Evolutionary conservation across 2,888 invertebrate species (phyloP), one percentile per base, ranked within the genome.

Genomic region (Cactoblastis cactorum): DNA sequence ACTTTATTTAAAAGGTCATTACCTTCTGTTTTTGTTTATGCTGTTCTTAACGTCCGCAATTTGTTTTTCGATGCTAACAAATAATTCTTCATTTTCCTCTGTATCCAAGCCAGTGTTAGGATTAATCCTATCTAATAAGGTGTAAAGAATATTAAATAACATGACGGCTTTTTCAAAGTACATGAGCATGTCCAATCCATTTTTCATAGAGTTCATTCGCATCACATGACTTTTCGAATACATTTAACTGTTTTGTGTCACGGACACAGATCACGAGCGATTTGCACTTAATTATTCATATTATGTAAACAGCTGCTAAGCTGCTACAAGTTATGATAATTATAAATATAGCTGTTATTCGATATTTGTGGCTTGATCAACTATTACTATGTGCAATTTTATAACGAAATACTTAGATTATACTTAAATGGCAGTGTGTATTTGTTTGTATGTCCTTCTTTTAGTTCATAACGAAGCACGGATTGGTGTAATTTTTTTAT

Each of bases 51-150:
- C 43, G 9, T 43, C 49, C 32, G 33, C 38, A 24, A 32, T 48
- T 47, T 33, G 45, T 45, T 19, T 19, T 14, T 17, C 38, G 35
- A 17, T 45, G 50, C 50, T 35, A 52, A 49, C 49, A 50, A 49
- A 57, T 54, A 52, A 52, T 52, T 53, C 51, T 49, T 49, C 48
- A 51, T 56, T 54, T 22, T 22, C 22, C 3, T 22, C 22, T 22
- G 22, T 22, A 22, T 4, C 22, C 22, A 22, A 28, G 9, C 9
- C 28, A 28, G 1, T 9, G 9, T 9, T 28, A 28, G 9, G 5
- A 22, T 22, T 4, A 22, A 22, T 9, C 8, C 28, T 28, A 28
- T 28, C 28, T 28, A 28, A 4, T 6, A 6, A 28, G 9, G 9
- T 28, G 28, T 6, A 3, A 4, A 6, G 22, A 22, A 22, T 4